phyloP scores from a whole-genome alignment of 2,797 vertebrate genomes.

The Lithobates sylvaticus region DNA sequence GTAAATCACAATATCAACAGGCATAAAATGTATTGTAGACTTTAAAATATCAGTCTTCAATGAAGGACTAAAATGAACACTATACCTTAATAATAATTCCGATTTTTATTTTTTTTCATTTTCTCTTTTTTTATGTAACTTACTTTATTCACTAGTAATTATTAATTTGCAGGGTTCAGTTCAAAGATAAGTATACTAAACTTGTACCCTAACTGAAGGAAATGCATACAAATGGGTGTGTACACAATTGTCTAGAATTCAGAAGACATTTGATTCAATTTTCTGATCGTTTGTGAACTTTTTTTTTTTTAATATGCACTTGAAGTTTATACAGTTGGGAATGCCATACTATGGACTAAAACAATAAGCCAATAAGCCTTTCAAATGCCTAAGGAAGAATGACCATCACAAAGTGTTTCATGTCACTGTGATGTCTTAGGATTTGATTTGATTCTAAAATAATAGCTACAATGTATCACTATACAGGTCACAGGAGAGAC shows the following conservation, averaged over 20 bases:
- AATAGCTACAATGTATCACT: background rate
- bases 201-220: background rate
- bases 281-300: background rate
- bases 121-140: no score
- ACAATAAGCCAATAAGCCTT: no score
- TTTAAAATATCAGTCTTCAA: background rate
- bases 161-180: background rate
- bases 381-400: background rate
- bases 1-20: background rate
- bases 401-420: background rate
- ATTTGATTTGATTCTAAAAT: background rate
- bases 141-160: background rate
- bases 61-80: background rate
- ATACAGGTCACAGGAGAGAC: no score
- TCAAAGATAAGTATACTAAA: background rate
- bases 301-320: background rate
- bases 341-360: no score
- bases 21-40: background rate
- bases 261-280: no score
- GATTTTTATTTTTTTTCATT: no score
- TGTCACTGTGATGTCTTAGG: background rate
- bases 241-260: no score
- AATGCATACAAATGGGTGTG: background rate
- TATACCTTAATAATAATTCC: no score
- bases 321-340: background rate